These are phyloP conservation scores for Pocota personata DNA, from an alignment of 2,888 invertebrate genomes.

Conservation along the genomic window DNA sequence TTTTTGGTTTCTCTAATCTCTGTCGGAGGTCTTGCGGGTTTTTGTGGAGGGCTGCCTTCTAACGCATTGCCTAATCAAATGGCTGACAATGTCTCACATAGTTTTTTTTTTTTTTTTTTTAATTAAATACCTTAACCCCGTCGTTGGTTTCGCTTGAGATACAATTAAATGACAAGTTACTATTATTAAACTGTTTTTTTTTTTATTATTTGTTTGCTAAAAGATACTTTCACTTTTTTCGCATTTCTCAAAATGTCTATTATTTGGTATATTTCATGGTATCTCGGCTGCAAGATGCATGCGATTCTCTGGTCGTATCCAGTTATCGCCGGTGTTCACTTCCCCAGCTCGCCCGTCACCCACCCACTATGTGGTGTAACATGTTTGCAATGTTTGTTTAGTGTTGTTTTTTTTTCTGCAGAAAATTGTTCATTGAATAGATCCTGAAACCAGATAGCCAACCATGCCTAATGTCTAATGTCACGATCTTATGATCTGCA, in stretches of 20 bases:
- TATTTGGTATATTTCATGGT: constrained; percentile 53
- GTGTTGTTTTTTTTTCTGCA: constrained; percentile 8
- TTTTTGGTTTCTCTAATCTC: constrained; percentile 29
- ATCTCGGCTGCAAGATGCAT: constrained; percentile 37
- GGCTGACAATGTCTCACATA: constrained; percentile 13
- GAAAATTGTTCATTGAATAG: constrained; percentile 60
- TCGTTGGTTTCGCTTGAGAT: constrained; percentile 46
- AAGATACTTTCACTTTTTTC: constrained; percentile 65
- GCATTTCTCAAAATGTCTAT: constrained; percentile 54
- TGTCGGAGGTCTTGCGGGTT: background rate
- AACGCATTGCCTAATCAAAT: constrained; percentile 47
- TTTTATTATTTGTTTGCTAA: background rate
- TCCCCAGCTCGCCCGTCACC: background rate
- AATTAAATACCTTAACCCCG: constrained; percentile 41
- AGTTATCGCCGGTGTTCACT: constrained; percentile 11
- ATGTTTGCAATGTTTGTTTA: constrained; percentile 46
- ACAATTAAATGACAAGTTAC: constrained; percentile 66
- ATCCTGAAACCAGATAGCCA: constrained; percentile 57
- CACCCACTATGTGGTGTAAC: constrained; percentile 44
- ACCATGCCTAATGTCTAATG: constrained; percentile 63
- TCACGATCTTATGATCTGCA: constrained; percentile 69
- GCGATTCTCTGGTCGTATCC: constrained; percentile 27
- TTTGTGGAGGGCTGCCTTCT: background rate
- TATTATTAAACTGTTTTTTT: constrained; percentile 43
- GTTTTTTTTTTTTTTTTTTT: background rate